Base-by-base conservation (phyloP, 2,888 invertebrate genomes). In the Ptychoptera contaminata region DNA sequence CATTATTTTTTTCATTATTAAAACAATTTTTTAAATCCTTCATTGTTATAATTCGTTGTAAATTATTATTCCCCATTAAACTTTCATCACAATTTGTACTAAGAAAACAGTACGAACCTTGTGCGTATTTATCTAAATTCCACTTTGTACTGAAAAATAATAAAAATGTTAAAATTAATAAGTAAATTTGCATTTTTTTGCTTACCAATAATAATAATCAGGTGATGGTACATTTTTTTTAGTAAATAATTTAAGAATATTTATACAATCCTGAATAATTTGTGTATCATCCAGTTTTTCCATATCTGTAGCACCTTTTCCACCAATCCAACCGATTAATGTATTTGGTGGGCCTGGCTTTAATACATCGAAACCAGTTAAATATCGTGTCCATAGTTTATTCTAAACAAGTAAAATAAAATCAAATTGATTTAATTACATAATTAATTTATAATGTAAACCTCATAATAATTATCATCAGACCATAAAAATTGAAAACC, bases 261-360 rank as follows among this genome's bases (percentile, higher is more conserved):
- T 54, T n/a, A 67, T 57, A 54, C 76, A 77, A 45, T 71, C 67
- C 9, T 52, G 47, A 4, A 67, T 68, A 39, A 79, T 59, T 47
- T 67, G 60, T n/a, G 68, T 56, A 49, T 72, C 70, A 23, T 58
- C 56, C 10, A 76, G 52, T 16, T 54, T 60, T 59, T 79, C 78
- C 58, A 79, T 67, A 42, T 67, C 57, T 34, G 63, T 58, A 8
- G 79, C 76, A 30, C 76, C 78, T 45, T 65, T 58, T 1, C 78
- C 76, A 11, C 77, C 75, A 8, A 82, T 67, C 79, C 80, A 81
- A 0, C 73, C 79, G 8, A 79, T 55, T 29, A 82, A 59, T 30
- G 75, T 68, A 48, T 67, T 68, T 2, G 67, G 61, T 8, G 58
- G 56, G 23, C 64, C 60, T 43, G 68, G 66, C 35, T 68, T 61